A percentile compares a stretch with the other conserved stretches of the same genome.
These are phyloP conservation scores for Macrosteles quadrilineatus DNA, from an alignment of 1,140 invertebrate genomes.

Conservation along the genomic window DNA sequence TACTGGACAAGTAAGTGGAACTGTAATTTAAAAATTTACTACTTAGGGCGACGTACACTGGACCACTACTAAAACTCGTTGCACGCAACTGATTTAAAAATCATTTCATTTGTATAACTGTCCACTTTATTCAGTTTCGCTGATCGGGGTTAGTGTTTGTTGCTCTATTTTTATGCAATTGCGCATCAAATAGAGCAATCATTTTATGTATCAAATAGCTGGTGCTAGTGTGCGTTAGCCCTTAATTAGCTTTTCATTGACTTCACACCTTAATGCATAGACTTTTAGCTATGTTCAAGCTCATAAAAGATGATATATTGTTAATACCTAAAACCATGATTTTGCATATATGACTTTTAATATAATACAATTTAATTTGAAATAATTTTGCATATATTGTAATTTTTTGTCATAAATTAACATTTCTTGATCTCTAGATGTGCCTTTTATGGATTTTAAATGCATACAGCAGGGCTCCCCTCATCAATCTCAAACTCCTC, in stretches of 20 bases:
- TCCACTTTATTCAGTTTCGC: not conserved
- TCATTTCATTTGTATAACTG: not conserved
- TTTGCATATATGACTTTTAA: too few relatives aligned
- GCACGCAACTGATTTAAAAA: too few relatives aligned
- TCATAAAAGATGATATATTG: not conserved
- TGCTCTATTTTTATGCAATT: not conserved
- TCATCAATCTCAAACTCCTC: not conserved
- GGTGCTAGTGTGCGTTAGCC: too few relatives aligned
- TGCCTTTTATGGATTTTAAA: too few relatives aligned
- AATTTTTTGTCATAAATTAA: not conserved
- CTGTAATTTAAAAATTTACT: not conserved
- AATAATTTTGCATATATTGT: too few relatives aligned
- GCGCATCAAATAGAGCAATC: not conserved
- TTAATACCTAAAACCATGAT: too few relatives aligned
- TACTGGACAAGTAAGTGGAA: not conserved
- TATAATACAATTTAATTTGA: too few relatives aligned
- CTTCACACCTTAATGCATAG: not conserved
- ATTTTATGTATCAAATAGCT: too few relatives aligned
- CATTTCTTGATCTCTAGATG: too few relatives aligned
- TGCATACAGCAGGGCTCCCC: not conserved
- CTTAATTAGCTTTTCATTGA: not conserved
- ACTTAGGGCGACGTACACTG: not conserved
- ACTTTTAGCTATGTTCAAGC: not conserved
- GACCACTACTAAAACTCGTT: slow-evolving; percentile 1
- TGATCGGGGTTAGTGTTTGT: not conserved